phyloP scores from a whole-genome alignment of 1,140 invertebrate genomes.

The Bradynema listronoti region DNA sequence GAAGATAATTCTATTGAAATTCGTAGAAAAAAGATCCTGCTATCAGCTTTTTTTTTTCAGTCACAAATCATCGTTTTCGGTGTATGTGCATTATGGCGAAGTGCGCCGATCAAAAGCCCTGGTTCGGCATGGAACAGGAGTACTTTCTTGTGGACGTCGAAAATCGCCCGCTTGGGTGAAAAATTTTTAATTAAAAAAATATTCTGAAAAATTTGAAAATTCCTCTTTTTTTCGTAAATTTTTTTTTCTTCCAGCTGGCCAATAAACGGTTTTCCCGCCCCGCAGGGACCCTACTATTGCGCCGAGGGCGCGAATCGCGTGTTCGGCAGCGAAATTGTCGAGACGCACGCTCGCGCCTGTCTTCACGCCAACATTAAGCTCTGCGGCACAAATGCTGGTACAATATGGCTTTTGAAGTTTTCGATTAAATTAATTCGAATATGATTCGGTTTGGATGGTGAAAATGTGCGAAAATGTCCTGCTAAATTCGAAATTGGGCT shows the following conservation, averaged over 20 bases:
- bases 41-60: conserved; percentile 24
- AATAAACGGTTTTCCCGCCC: conserved; percentile 72
- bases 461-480: no score
- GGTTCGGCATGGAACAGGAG: conserved; percentile 92
- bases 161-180: conserved; percentile 84
- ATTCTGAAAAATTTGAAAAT: background rate
- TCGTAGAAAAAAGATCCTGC: no score
- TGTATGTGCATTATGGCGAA: conserved; percentile 70
- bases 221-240: background rate
- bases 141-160: conserved; percentile 83
- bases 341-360: conserved; percentile 67
- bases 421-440: no score
- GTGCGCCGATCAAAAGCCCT: conserved; percentile 65
- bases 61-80: conserved; percentile 71
- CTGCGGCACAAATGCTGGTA: conserved; percentile 1
- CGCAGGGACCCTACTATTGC: conserved; percentile 89
- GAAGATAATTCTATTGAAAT: no score
- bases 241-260: conserved; percentile 4
- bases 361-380: background rate
- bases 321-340: conserved; percentile 83
- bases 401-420: no score
- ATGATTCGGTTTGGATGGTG: no score
- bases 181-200: conserved; percentile 52
- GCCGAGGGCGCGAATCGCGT: conserved; percentile 84
- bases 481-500: no score